Base-by-base conservation (phyloP, 1,140 invertebrate genomes). In the Theocolax elegans region DNA sequence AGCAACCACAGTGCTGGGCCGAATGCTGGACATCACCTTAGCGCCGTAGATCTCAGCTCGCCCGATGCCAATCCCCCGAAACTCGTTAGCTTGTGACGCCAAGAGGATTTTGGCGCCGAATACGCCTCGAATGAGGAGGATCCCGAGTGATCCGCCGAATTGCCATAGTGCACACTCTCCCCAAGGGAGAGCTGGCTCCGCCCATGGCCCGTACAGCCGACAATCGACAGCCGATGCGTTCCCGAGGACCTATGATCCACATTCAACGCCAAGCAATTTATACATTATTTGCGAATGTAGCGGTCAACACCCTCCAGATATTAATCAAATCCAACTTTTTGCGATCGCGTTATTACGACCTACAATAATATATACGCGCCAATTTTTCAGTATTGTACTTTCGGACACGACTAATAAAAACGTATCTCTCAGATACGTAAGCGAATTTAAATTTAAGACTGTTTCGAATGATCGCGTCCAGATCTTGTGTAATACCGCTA, bases 21-120 rank as follows among this genome's bases (percentile, higher is more conserved):
- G 0, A 25, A 40, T 8, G 9, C 4, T 3, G 31, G 42, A 17
- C 54, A 67, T 13, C 67, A 62, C 27, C 72, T 83, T 9, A 87
- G 83, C 9, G 86, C 85, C 60, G 88, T 88, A 31, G 91, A 92
- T 78, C 83, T 92, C 65, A 88, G 86, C 72, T 91, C 90, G 23
- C 91, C 92, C 19, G 91, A 92, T 72, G 87, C 89, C 40, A 90
- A 91, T 75, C 89, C 91, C 59, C 90, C 90, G 9, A 93, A 93
- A 80, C 86, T 93, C 44, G 91, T 92, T 73, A 92, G 91, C 68
- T 91, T 93, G 87, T 93, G 90, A 91, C 84, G 83, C 80, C 83
- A 86, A 79, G 83, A 81, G 1, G 64, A 74, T 6, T 54, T 58
- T 29, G 66, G 56, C 42, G 42, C 38, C 40, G 67, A 74, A 17